Percentiles rank a stretch among this genome's conserved stretches.
Evolutionary conservation across 2,113 vertebrate species (phyloP).

Genomic region (Semicossyphus pulcher): DNA sequence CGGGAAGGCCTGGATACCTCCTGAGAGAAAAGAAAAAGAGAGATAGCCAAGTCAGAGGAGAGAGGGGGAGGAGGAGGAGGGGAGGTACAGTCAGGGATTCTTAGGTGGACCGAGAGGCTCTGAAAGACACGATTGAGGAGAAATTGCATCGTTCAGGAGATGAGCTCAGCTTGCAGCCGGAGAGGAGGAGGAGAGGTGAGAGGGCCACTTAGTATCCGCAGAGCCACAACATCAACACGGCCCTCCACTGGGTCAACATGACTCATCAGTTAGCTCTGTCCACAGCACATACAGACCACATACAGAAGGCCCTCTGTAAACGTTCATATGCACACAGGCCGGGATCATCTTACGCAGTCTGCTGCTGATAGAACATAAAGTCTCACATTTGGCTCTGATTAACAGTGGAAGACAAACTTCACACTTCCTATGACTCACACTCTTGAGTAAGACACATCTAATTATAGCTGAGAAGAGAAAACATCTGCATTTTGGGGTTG

Average conservation of each 20-base stretch:
- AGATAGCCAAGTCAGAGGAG: conserved; percentile 17
- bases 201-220: conserved; percentile 46
- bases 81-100: conserved; percentile 13
- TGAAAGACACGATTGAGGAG: conserved; percentile 45
- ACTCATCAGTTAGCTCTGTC: conserved; percentile 34
- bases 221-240: conserved; percentile 49
- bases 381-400: too few relatives aligned
- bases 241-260: conserved; percentile 51
- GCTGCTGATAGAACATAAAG: too few relatives aligned
- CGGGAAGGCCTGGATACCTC: conserved; percentile 51
- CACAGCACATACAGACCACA: neutral
- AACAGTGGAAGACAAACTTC: too few relatives aligned
- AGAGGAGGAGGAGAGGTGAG: conserved; percentile 37
- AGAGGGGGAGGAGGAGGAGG: neutral
- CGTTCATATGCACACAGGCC: neutral
- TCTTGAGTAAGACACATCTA: neutral
- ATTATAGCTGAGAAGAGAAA: neutral
- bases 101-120: conserved; percentile 28
- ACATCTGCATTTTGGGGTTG: neutral
- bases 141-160: conserved; percentile 37
- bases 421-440: neutral
- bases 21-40: conserved; percentile 27
- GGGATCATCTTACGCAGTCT: neutral
- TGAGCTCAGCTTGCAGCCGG: conserved; percentile 25
- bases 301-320: conserved; percentile 6